A percentile compares a stretch with the other conserved stretches of the same genome.
Conservation (phyloP, 2,797 vertebrate species). For the Glyptemys insculpta region DNA sequence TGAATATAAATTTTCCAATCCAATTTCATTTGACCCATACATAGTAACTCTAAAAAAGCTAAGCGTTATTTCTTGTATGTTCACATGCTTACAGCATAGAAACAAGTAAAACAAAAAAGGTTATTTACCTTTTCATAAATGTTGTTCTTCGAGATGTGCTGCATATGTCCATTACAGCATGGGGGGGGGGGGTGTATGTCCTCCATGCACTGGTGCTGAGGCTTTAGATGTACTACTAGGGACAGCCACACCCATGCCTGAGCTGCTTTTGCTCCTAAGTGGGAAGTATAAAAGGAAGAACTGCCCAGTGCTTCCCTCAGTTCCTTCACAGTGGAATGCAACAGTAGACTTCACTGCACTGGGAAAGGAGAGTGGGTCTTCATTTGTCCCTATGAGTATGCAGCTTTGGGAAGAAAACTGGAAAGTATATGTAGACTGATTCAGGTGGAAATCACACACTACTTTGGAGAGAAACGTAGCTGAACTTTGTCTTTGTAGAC, state of each 20-base stretch:
- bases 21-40: background rate
- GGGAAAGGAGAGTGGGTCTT: background rate
- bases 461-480: background rate
- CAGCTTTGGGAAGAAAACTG: background rate
- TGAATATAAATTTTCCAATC: background rate
- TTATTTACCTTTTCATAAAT: background rate
- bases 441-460: background rate
- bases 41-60: background rate
- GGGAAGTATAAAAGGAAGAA: background rate
- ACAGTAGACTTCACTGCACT: background rate
- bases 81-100: background rate
- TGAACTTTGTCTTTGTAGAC: background rate
- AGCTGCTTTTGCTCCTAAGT: background rate
- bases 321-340: background rate
- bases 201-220: background rate
- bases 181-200: background rate
- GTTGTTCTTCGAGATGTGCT: background rate
- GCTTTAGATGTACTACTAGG: background rate
- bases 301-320: background rate
- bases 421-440: background rate
- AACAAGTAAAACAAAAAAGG: background rate
- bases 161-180: background rate
- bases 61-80: background rate
- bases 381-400: background rate
- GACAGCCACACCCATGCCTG: background rate